Percentiles rank a stretch among this genome's conserved stretches.
phyloP scores from a whole-genome alignment of 2,888 invertebrate genomes.

The Pristionchus entomophagus region DNA sequence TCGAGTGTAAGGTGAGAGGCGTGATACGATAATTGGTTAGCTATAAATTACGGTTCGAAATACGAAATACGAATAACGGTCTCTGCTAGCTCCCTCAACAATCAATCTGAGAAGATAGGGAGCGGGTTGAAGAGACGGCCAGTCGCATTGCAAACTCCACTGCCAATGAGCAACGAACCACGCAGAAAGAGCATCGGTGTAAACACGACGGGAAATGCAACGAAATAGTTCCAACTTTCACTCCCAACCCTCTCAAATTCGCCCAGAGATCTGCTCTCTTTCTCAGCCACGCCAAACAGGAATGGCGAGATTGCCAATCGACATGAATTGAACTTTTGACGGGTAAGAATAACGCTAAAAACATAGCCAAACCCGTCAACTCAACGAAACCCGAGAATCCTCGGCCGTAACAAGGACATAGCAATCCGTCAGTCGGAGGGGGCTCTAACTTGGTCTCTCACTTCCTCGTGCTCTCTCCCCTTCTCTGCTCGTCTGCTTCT shows the following conservation, averaged over 20 bases:
- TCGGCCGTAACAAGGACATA: slow-evolving; percentile 6
- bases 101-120: background rate
- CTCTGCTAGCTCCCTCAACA: background rate
- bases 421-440: slow-evolving; percentile 7
- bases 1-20: no score
- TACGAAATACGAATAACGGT: background rate
- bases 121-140: background rate
- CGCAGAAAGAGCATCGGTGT: background rate
- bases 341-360: no score
- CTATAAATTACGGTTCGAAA: no score
- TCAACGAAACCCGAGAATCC: background rate
- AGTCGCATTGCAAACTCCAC: no score
- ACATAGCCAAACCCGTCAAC: background rate
- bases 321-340: no score
- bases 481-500: background rate
- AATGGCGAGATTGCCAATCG: no score
- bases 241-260: background rate
- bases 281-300: background rate
- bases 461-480: background rate
- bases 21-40: no score
- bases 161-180: background rate
- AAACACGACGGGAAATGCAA: background rate
- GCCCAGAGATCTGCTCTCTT: background rate
- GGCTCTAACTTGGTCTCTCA: slow-evolving; percentile 33
- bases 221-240: background rate